Evolutionary conservation across 2,888 invertebrate species (phyloP), one percentile per base, ranked within the genome.

Genomic region (Muscina levida): DNA sequence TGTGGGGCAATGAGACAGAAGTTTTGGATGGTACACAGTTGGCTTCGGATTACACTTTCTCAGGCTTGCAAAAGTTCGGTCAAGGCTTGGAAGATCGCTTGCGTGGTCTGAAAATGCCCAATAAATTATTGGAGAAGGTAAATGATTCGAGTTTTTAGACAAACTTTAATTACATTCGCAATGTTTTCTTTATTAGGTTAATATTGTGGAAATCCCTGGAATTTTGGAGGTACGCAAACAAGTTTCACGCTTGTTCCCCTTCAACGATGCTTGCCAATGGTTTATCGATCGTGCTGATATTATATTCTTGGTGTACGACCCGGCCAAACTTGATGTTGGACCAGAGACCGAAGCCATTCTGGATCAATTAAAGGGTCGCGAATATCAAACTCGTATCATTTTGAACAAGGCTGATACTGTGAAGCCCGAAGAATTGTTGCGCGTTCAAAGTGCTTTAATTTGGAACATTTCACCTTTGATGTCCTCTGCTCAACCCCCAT

Each of bases 381-480:
- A 97, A 91, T 95, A 95, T 87, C 97, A 97, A 93, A 97, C 97
- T 13, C 95, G 97, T 85, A 97, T 98, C 87, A 93, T 98, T 85
- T 92, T 98, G 79, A 98, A 98, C 92, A 98, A 98, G 92, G 98
- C 97, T 31, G 98, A 98, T 90, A 95, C 95, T 84, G 96, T 98
- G 53, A 95, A 96, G 87, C 96, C 97, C 0, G 97, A 97, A 89
- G 97, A 98, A 90, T 91, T 98, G 84, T 95, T 98, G 94, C 93
- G 97, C 84, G 97, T 98, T 1, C 97, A 98, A 90, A 96, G 97
- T 84, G 97, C 97, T 11, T 92, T 98, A 70, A 97, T 98, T 87
- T 98, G 98, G 98, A 97, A 97, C 90, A 96, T 98, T 86, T 97
- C 97, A n/a, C 98, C 98, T 4, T 91, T 98, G 86, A 97, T 98